A percentile compares a stretch with the other conserved stretches of the same genome.
Evolutionary conservation across 2,113 vertebrate genomes (phyloP).

Genomic region (Australoheros scitulus): DNA sequence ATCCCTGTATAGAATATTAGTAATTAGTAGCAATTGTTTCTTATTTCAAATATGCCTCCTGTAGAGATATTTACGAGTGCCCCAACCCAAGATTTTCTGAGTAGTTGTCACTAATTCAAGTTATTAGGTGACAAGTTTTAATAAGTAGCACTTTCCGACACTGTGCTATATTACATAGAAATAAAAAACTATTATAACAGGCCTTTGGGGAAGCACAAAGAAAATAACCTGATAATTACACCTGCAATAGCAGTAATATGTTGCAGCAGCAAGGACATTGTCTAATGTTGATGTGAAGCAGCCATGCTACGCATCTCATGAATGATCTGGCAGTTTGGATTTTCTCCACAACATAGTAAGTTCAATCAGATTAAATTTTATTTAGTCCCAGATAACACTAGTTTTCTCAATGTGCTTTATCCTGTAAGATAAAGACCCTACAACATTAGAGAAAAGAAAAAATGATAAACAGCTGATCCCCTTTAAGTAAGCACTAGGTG

Average conservation of each 20-base stretch:
- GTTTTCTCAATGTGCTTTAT: background rate
- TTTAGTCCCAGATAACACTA: background rate
- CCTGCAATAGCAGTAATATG: background rate
- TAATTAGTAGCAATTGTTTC: background rate
- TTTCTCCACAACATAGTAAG: background rate
- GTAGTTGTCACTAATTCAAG: background rate
- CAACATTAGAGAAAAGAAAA: background rate
- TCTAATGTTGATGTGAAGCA: background rate
- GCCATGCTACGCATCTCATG: background rate
- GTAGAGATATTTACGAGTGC: background rate
- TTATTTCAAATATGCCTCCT: background rate
- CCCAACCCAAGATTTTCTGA: background rate
- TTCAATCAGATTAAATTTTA: background rate
- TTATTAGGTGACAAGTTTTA: background rate
- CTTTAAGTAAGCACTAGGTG: background rate
- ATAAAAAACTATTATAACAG: background rate
- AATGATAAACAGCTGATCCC: too few relatives aligned
- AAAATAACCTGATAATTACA: background rate
- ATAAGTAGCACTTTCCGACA: background rate
- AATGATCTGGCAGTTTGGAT: background rate
- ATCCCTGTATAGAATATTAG: too few relatives aligned
- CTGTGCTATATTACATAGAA: background rate
- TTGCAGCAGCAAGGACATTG: background rate
- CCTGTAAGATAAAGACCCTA: background rate
- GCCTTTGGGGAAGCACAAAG: background rate